Base-by-base conservation (phyloP, 2,797 vertebrate genomes). In the Tapirus indicus region DNA sequence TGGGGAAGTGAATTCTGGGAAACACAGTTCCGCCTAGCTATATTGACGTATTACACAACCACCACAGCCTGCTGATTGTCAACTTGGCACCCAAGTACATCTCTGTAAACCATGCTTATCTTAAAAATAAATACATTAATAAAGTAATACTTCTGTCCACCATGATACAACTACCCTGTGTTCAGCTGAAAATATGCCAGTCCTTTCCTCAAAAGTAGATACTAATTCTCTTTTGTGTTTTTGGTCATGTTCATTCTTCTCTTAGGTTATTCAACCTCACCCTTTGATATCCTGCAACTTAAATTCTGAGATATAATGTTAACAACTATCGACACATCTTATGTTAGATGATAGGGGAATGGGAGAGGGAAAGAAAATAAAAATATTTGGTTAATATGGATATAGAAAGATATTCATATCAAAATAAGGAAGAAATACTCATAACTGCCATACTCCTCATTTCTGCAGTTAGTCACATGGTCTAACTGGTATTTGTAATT, bases 271-370 rank as follows among this genome's bases (percentile, higher is more conserved):
- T 52, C 7, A 41, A 25, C 17, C 9, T 83, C 74, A 17, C 44
- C 12, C n/a, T 88, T 83, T 82, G 60, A 91, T 66, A 52, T 87
- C 60, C 41, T 75, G 7, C 80, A 96, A n/a, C 21, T 83, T 94
- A 56, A 78, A 54, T 80, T 41, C 29, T 74, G 69, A 58, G 12
- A n/a, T 74, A n/a, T 5, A 79, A 66, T 32, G 2, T 80, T 87
- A 82, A 77, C 2, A 77, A 13, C 74, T 72, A 71, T n/a, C 25
- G 11, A 23, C 32, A 25, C n/a, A 82, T 84, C 44, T 71, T 52
- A 38, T 29, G 27, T 79, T 91, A 74, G 47, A 74, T 66, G 66
- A 49, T 32, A 58, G 12, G 21, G 17, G 21, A 86, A 56, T 91
- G 21, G n/a, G 47, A 90, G 47, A 72, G 32, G n/a, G 17, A 27